phyloP scores from a whole-genome alignment of 2,113 vertebrate genomes.

The Clarias macrocephalus region DNA sequence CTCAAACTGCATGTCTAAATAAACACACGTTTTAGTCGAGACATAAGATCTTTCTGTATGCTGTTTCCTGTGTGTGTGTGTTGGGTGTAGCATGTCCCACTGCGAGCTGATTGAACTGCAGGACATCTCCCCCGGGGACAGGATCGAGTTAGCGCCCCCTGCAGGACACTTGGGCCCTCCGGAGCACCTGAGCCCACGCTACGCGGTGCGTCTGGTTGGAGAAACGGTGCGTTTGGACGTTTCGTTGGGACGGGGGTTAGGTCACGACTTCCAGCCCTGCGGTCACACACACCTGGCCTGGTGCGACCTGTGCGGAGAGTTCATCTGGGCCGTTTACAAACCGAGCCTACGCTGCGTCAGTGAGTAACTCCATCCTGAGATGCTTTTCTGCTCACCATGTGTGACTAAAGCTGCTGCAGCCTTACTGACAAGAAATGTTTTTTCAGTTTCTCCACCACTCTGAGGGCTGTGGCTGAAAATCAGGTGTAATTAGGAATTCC shows the following conservation, averaged over 20 bases:
- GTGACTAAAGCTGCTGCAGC: background rate
- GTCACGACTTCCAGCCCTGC: constrained; percentile 84
- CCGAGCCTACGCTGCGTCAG: constrained; percentile 86
- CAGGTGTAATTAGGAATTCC: no score
- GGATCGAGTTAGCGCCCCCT: constrained; percentile 69
- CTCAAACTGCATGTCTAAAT: background rate
- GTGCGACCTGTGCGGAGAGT: constrained; percentile 96
- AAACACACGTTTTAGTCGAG: background rate
- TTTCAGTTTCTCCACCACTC: no score
- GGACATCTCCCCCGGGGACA: constrained; percentile 70
- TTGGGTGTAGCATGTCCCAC: constrained; percentile 65
- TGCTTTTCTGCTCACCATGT: background rate
- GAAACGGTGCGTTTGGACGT: constrained; percentile 65
- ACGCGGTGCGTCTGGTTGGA: constrained; percentile 67
- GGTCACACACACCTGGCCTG: constrained; percentile 83
- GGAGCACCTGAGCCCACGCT: constrained; percentile 52
- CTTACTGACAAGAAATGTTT: background rate
- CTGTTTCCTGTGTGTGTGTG: constrained; percentile 24
- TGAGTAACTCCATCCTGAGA: constrained; percentile 73
- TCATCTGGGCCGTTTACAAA: constrained; percentile 93
- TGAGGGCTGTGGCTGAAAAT: no score
- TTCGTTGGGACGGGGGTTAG: constrained; percentile 65
- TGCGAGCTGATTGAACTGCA: constrained; percentile 80
- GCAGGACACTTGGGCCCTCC: constrained; percentile 44
- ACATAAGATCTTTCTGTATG: background rate